Evolutionary conservation across 1,140 invertebrate species (phyloP).

Genomic region (Lasaia peninsularis): DNA sequence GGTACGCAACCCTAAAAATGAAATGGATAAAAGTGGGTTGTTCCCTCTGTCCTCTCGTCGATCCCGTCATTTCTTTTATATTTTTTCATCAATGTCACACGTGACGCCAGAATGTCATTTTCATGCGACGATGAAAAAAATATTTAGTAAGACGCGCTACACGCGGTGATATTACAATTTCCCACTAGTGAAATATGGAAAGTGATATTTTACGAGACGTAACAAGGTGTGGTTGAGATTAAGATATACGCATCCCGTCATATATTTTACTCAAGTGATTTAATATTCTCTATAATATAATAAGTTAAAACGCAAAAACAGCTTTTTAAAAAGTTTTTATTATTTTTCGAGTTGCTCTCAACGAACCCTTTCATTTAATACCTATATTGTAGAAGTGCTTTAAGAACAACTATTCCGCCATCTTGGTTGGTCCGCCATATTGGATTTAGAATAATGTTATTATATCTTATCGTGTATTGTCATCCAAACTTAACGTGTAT

Average conservation of each 20-base stretch:
- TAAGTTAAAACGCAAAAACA: too few species aligned
- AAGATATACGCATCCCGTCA: slow-evolving; percentile 34
- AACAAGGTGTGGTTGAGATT: slow-evolving; percentile 50
- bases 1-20: slow-evolving; percentile 39
- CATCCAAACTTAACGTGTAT: too few species aligned
- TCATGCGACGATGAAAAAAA: slow-evolving; percentile 70
- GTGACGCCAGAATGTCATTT: slow-evolving; percentile 75
- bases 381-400: too few species aligned
- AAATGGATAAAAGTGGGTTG: slow-evolving; percentile 29
- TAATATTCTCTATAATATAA: too few species aligned
- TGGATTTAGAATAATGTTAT: too few species aligned
- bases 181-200: slow-evolving; percentile 74
- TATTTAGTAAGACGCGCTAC: slow-evolving; percentile 67
- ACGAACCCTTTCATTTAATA: too few species aligned
- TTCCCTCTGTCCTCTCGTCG: slow-evolving; percentile 35
- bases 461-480: too few species aligned
- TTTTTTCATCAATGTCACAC: slow-evolving; percentile 77
- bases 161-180: slow-evolving; percentile 72
- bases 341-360: too few species aligned
- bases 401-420: too few species aligned
- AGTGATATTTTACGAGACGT: slow-evolving; percentile 74
- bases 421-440: too few species aligned
- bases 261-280: too few species aligned
- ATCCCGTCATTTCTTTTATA: slow-evolving; percentile 72
- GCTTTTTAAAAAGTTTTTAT: too few species aligned